Percentiles rank a stretch among this genome's conserved stretches.
Conservation (phyloP, 92 coral and sea anemone genomes). For the Anthopleura xanthogrammica region DNA sequence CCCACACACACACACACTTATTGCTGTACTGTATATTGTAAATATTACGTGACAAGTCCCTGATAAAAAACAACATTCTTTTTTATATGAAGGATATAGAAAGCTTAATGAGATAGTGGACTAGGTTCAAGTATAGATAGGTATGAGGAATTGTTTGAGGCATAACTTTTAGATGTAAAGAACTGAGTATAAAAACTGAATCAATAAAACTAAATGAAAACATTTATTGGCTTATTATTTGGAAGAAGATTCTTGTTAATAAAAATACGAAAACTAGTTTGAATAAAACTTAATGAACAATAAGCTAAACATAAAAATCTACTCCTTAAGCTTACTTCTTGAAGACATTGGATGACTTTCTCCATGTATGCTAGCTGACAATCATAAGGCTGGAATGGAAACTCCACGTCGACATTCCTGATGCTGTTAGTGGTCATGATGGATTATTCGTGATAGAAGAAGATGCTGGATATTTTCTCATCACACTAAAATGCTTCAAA, state of each 20-base stretch:
- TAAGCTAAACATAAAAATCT: not conserved
- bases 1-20: no score
- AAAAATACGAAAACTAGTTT: not conserved
- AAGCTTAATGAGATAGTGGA: no score
- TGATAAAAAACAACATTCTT: no score
- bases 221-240: no score
- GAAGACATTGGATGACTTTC: constrained; percentile 86
- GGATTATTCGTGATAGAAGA: not conserved
- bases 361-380: constrained; percentile 91
- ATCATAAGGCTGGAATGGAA: constrained; percentile 93
- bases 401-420: constrained; percentile 79
- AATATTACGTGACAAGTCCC: no score
- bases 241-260: not conserved
- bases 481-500: not conserved
- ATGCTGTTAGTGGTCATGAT: constrained; percentile 62
- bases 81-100: no score
- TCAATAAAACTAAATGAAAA: no score
- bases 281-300: not conserved
- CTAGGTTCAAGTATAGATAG: no score
- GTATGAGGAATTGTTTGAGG: no score
- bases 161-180: no score
- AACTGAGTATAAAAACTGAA: no score
- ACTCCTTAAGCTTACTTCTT: constrained; percentile 56
- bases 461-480: not conserved
- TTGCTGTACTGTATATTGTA: no score